phyloP scores from a whole-genome alignment of 2,888 invertebrate species.

The Elmis aenea region DNA sequence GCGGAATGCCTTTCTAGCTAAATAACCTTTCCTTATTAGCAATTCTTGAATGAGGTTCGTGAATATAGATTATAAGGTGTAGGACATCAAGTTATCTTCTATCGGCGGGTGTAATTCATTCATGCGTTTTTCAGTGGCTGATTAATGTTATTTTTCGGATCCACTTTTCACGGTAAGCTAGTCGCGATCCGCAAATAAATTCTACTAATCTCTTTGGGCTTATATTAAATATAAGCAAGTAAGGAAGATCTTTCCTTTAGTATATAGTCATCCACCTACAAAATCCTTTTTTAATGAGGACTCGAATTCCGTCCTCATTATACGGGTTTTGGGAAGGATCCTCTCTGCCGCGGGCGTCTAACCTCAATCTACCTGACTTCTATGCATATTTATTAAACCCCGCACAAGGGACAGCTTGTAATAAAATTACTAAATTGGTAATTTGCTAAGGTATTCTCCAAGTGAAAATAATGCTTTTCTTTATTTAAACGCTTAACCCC shows the following conservation, averaged over 20 bases:
- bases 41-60: no score
- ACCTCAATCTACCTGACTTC: slow-evolving; percentile 20
- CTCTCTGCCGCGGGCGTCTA: slow-evolving; percentile 18
- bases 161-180: no score
- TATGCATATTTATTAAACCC: slow-evolving; percentile 24
- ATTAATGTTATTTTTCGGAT: no score
- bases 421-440: slow-evolving; percentile 23
- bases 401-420: slow-evolving; percentile 17
- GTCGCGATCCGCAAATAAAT: no score
- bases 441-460: slow-evolving; percentile 18
- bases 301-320: slow-evolving; percentile 23
- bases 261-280: slow-evolving; percentile 18
- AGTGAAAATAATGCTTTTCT: slow-evolving; percentile 16
- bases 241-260: slow-evolving; percentile 1
- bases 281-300: slow-evolving; percentile 26
- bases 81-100: no score
- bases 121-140: no score
- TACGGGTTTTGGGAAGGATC: slow-evolving; percentile 21
- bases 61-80: no score
- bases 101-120: no score
- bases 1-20: no score
- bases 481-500: slow-evolving; percentile 17
- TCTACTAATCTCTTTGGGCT: no score
- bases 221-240: no score
- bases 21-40: no score